Evolutionary conservation across 2,888 invertebrate genomes (phyloP).

Genomic region (Drosophila siamana): DNA sequence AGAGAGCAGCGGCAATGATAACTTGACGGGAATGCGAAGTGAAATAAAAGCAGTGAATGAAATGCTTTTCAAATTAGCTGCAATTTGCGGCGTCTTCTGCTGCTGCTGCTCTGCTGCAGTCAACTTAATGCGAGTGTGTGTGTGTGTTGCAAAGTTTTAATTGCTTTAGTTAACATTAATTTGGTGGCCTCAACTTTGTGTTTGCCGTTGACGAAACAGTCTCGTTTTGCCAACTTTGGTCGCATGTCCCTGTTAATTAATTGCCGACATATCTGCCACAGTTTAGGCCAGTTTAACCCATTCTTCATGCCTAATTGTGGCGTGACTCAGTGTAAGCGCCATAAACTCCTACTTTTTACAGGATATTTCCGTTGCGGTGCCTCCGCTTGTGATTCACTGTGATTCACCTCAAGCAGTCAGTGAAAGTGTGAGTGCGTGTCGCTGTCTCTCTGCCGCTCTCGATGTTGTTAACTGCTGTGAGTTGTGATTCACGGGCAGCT

Average conservation of each 20-base stretch:
- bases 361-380: background rate
- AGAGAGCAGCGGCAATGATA: background rate
- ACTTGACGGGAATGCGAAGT: background rate
- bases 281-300: background rate
- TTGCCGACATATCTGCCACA: background rate
- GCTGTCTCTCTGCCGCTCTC: background rate
- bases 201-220: no score
- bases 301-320: background rate
- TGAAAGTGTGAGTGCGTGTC: background rate
- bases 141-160: background rate
- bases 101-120: no score
- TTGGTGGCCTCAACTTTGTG: background rate
- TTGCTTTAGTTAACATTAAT: background rate
- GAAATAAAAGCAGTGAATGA: background rate
- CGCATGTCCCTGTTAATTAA: background rate
- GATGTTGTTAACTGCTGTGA: conserved; percentile 1
- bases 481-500: conserved; percentile 16
- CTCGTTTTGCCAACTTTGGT: no score
- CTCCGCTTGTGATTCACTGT: background rate
- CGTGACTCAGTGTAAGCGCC: background rate
- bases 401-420: conserved; percentile 12
- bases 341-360: background rate
- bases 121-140: background rate
- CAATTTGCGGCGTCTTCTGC: background rate
- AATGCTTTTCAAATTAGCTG: background rate